These are phyloP conservation scores for Plecotus auritus DNA, from an alignment of 2,113 vertebrate species.

Conservation along the genomic window DNA sequence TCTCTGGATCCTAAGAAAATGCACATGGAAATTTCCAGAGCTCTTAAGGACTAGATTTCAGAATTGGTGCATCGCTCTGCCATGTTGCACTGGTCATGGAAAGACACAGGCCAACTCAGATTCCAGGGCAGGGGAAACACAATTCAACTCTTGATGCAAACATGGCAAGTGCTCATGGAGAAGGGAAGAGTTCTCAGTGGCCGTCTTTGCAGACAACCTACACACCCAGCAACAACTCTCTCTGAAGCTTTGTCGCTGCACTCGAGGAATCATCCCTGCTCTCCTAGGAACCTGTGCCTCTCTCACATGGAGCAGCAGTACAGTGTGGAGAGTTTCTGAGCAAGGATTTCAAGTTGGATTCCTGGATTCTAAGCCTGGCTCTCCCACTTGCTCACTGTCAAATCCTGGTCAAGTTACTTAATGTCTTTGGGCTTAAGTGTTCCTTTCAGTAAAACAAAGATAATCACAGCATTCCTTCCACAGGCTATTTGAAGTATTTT, in stretches of 20 bases:
- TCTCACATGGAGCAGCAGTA: neutral
- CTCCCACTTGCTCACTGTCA: neutral
- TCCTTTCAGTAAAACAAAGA: neutral
- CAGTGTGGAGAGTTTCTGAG: neutral
- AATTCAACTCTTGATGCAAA: neutral
- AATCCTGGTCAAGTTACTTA: neutral
- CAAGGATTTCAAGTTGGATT: neutral
- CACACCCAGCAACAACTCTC: neutral
- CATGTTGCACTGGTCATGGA: neutral
- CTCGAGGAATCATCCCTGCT: fast-evolving
- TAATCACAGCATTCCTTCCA: neutral
- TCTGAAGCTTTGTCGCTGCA: neutral
- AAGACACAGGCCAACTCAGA: neutral
- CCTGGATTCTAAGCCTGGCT: neutral
- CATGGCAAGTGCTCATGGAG: neutral
- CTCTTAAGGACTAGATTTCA: neutral
- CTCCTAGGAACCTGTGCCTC: neutral
- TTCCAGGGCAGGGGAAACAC: neutral
- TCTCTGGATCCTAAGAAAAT: neutral
- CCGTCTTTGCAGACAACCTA: neutral
- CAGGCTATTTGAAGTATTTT: neutral
- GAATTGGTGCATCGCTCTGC: neutral
- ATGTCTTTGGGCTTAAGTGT: neutral
- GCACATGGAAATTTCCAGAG: neutral
- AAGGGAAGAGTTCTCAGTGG: neutral